Evolutionary conservation across 2,113 vertebrate genomes (phyloP), one percentile per base, ranked within the genome.

Genomic region (Variabilichromis moorii): DNA sequence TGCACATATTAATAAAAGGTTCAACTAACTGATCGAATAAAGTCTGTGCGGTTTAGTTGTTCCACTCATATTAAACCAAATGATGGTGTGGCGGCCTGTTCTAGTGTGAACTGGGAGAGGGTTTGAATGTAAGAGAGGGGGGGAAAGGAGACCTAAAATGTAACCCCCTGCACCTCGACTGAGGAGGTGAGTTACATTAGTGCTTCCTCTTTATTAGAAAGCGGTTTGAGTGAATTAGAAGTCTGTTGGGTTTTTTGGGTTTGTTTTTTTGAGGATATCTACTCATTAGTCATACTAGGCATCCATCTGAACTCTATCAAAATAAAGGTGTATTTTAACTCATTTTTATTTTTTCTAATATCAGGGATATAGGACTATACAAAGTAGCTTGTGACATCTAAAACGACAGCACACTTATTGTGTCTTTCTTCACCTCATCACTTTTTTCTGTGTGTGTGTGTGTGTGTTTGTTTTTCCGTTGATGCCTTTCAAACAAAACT

Each of bases 201-300:
- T 96, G 96, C 94, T 91, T 97, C 96, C 95, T 96, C 92, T 92
- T 96, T 92, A 91, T 85, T 84, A 83, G 86, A 90, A 91, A 80
- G 80, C 82, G 86, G 90, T 95, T 92, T 89, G 88, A 93, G 89
- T 86, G 80, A 80, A 40, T 61, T 24, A 24, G 21, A 24, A 24
- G 21, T 24, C 21, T 24, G 21, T 24, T 24, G 21, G 21, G n/a
- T 24, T 24, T 24, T 24, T 24, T 24, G 21, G 21, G 21, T 24
- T 96, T 88, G 21, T 24, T 24, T 73, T 63, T 94, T 93, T 4
- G 26, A 4, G 42, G 66, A 76, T 85, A 91, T 85, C 86, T 80
- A 87, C 85, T 82, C 28, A 28, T 28, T 28, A 28, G 28, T 28
- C 28, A 28, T 28, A 53, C 86, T 88, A 90, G 55, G 78, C 90